Conservation (phyloP, 2,113 vertebrate species). For the Oceanites oceanicus region DNA sequence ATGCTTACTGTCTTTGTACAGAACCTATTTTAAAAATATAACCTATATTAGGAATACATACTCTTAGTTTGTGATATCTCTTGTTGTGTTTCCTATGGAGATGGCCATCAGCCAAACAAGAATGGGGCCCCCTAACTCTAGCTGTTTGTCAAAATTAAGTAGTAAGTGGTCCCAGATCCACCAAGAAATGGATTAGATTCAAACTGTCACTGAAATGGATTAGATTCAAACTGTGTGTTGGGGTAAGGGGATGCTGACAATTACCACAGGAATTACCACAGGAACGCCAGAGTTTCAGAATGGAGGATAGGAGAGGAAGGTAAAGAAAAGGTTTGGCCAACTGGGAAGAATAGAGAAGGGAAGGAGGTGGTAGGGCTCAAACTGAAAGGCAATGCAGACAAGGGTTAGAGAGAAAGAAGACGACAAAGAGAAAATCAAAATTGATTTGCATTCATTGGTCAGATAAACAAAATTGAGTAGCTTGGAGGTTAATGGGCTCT, state of each 20-base stretch:
- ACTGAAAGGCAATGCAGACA: not conserved
- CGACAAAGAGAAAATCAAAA: not conserved
- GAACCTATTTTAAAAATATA: not conserved
- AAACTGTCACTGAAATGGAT: not conserved
- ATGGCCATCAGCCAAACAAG: not conserved
- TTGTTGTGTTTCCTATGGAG: not conserved
- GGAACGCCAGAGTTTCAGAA: not conserved
- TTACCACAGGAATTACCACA: not conserved
- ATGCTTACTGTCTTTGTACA: not conserved
- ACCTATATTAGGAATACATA: not conserved
- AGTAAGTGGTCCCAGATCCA: not conserved
- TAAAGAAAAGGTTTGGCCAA: not conserved
- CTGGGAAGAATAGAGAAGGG: not conserved
- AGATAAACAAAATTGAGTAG: not conserved
- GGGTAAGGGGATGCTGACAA: not conserved
- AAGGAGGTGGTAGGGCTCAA: not conserved
- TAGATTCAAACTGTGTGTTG: not conserved
- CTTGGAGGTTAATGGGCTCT: not conserved
- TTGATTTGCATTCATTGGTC: not conserved
- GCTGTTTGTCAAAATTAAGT: not conserved
- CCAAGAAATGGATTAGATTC: not conserved
- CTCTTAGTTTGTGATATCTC: not conserved
- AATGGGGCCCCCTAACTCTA: not conserved
- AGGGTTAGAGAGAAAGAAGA: no score
- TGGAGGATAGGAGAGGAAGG: not conserved